Conservation (phyloP, 2,797 vertebrate genomes). For the Anniella stebbinsi region DNA sequence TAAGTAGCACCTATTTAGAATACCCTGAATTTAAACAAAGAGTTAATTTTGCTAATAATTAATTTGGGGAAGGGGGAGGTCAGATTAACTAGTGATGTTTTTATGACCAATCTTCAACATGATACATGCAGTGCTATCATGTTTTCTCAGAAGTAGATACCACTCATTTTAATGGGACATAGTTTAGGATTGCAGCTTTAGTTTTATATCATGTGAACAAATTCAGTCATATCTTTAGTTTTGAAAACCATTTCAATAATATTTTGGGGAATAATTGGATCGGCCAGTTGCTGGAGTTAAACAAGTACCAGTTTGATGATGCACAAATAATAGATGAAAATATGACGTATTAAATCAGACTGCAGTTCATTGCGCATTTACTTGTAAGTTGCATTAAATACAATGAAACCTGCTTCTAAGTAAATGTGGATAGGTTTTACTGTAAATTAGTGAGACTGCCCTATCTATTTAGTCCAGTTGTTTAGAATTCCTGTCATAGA, state of each 20-base stretch:
- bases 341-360: background rate
- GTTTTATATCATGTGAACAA: background rate
- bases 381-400: background rate
- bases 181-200: background rate
- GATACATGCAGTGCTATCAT: background rate
- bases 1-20: background rate
- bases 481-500: background rate
- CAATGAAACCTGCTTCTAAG: background rate
- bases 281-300: background rate
- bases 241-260: background rate
- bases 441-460: background rate
- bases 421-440: background rate
- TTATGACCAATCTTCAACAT: background rate
- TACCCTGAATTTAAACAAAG: background rate
- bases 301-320: background rate
- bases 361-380: background rate
- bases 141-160: background rate
- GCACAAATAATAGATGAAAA: background rate
- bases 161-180: background rate
- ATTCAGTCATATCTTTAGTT: background rate
- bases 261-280: background rate
- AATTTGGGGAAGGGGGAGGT: too few relatives aligned
- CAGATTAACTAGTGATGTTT: background rate
- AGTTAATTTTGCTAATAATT: background rate
- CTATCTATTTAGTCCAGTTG: background rate